Evolutionary conservation across 2,113 vertebrate species (phyloP).

Genomic region (Heloderma charlesbogerti): DNA sequence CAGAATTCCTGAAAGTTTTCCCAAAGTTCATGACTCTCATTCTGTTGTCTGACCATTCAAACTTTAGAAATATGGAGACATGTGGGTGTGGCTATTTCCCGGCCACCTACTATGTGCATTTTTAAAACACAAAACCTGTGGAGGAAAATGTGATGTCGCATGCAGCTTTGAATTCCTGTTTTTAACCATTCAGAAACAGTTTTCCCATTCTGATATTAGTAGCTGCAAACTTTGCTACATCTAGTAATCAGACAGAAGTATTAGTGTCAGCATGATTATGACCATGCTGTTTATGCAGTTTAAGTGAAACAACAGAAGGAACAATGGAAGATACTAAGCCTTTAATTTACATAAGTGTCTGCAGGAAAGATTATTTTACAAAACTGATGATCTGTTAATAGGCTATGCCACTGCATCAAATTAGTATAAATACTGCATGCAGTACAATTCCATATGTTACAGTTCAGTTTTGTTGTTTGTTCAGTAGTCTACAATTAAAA

Average conservation of each 20-base stretch:
- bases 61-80: neutral
- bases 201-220: neutral
- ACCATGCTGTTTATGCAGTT: neutral
- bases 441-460: conserved; percentile 3
- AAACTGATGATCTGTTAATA: neutral
- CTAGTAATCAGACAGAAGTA: neutral
- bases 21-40: neutral
- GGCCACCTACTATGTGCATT: neutral
- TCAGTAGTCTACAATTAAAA: neutral
- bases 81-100: neutral
- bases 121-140: neutral
- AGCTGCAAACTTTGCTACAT: neutral
- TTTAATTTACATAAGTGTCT: neutral
- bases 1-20: too few relatives aligned
- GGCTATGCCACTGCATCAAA: neutral
- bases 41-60: neutral
- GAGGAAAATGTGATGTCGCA: neutral
- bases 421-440: neutral
- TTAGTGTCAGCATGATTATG: neutral
- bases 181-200: neutral
- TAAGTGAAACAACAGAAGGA: neutral
- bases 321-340: neutral
- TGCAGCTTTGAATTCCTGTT: neutral
- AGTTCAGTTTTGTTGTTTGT: too few relatives aligned
- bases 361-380: neutral